Evolutionary conservation across 92 coral and sea anemone species (phyloP).

Genomic region (Actinernus sp.): DNA sequence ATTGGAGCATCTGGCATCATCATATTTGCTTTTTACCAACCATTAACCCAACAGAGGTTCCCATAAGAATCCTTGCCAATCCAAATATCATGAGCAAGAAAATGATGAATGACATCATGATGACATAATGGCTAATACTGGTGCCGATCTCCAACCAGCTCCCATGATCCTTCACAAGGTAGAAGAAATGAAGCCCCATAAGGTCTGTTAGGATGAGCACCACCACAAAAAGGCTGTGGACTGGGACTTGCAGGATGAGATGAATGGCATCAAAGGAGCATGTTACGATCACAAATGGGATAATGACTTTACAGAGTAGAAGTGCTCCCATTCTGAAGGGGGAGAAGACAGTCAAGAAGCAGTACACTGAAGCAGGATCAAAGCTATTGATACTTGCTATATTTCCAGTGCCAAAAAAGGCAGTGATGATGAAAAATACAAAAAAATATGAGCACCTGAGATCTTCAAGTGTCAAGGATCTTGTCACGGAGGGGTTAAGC

Average conservation of each 20-base stretch:
- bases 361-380: conserved; percentile 95
- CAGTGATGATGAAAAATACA: conserved; percentile 90
- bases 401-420: conserved; percentile 97
- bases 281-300: conserved; percentile 95
- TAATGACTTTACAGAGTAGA: conserved; percentile 87
- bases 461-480: conserved; percentile 85
- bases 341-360: conserved; percentile 95
- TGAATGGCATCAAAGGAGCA: conserved; percentile 97
- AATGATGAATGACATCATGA: conserved; percentile 95
- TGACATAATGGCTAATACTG: conserved; percentile 98
- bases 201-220: conserved; percentile 92
- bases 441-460: conserved; percentile 94
- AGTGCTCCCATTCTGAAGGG: conserved; percentile 93
- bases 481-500: conserved; percentile 40
- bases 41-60: conserved; percentile 66
- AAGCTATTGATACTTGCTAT: conserved; percentile 98
- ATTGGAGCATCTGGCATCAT: too few relatives aligned
- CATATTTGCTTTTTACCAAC: conserved; percentile 62
- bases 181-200: conserved; percentile 97
- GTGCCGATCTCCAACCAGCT: conserved; percentile 99
- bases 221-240: conserved; percentile 88
- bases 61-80: conserved; percentile 85
- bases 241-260: conserved; percentile 89
- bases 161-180: conserved; percentile 89
- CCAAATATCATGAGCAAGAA: conserved; percentile 92